Evolutionary conservation across 2,797 vertebrate species (phyloP), one percentile per base, ranked within the genome.

Genomic region (Sardinella longiceps): DNA sequence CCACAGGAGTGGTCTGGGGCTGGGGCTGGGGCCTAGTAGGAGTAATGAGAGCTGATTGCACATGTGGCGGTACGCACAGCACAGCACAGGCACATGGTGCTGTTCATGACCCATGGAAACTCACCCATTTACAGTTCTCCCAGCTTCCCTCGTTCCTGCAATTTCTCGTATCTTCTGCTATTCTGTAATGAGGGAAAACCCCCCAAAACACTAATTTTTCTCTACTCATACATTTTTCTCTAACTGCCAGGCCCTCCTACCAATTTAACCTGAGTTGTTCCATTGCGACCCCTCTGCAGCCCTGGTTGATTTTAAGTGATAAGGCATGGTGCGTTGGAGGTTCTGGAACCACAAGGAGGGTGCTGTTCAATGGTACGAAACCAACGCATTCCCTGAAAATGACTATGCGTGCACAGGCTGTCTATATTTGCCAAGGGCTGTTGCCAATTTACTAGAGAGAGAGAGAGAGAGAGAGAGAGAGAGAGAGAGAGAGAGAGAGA

Each of bases 381-480:
- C 70, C 7, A 39, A 77, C 18, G 3, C 51, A 56, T 85, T 82
- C 81, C 58, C n/a, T n/a, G 33, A 12, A 84, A 88, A 86, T 2
- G 7, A 70, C 33, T 43, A 77, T 77, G 70, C 37, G 70, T 77
- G 70, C 70, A 77, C 11, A 14, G 86, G 89, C 87, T 87, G 84
- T 86, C 87, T 91, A 88, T 86, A 88, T 89, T 89, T 82, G n/a
- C 66, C 86, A 84, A 60, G 84, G 84, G 81, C 43, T 85, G 74
- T 85, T 80, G 45, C 58, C 86, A 90, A 89, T 90, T 93, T 90
- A 90, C 33, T 37, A 74, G 25, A 18, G 63, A 66, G 14, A 30
- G 63, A 70, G 56, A 60, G 56, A 60, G 18, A 58, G 2, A 60
- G 58, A 60, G 23, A 60, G 58, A 60, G 2, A 25, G 58, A 60